phyloP scores from a whole-genome alignment of 2,888 invertebrate genomes.

The Oasisia sp. region DNA sequence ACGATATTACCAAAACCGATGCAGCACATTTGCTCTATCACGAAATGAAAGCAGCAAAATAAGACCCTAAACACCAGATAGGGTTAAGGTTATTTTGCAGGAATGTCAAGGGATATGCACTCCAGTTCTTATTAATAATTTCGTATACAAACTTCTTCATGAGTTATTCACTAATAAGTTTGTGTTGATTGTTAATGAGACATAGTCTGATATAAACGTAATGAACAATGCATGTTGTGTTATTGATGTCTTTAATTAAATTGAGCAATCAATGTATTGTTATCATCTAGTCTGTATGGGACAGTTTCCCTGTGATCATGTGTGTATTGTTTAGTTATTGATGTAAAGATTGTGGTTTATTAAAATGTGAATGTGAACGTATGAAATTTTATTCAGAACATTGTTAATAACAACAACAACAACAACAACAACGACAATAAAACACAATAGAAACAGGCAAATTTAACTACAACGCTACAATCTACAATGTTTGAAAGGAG shows the following conservation, averaged over 20 bases:
- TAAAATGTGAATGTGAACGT: too few species aligned
- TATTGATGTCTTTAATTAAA: neutral
- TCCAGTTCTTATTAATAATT: neutral
- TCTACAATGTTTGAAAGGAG: too few species aligned
- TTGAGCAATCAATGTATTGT: neutral
- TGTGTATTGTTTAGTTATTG: neutral
- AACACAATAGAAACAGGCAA: too few species aligned
- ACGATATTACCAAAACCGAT: neutral
- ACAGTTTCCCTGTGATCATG: neutral
- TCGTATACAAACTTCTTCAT: neutral
- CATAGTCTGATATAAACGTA: neutral
- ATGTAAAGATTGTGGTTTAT: neutral
- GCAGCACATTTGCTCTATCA: neutral
- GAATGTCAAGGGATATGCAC: neutral
- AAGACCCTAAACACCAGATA: neutral
- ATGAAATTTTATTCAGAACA: too few species aligned
- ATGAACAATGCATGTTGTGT: neutral
- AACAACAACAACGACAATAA: too few species aligned
- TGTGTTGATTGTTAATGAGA: neutral
- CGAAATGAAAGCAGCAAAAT: neutral
- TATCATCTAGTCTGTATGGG: neutral
- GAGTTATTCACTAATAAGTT: neutral
- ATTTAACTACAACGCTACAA: too few species aligned
- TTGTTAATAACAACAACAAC: too few species aligned
- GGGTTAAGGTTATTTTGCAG: neutral